These are phyloP conservation scores for Caloenas nicobarica DNA, from an alignment of 2,113 vertebrate species.

Conservation along the genomic window DNA sequence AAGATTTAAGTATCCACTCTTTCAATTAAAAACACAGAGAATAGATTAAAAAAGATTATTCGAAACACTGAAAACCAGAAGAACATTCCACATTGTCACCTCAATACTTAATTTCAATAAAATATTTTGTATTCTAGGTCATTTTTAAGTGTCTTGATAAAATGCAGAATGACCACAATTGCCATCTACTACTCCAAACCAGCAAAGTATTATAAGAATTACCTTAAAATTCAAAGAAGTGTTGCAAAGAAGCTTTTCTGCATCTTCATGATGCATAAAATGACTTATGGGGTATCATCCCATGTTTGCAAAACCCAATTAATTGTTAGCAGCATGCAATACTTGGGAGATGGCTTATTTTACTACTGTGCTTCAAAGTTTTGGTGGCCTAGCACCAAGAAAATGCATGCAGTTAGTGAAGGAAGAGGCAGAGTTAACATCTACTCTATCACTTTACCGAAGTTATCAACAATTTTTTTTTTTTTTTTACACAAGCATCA, in stretches of 20 bases:
- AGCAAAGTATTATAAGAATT: neutral
- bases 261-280: neutral
- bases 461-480: neutral
- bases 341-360: neutral
- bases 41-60: neutral
- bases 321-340: neutral
- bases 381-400: neutral
- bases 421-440: neutral
- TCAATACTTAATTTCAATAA: neutral
- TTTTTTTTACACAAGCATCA: rapidly evolving
- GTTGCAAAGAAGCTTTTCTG: neutral
- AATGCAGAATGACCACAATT: neutral
- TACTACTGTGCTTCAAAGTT: neutral
- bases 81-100: neutral
- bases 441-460: neutral
- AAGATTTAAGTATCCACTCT: neutral
- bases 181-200: neutral
- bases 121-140: neutral
- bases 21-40: neutral
- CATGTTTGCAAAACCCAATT: neutral
- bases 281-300: neutral
- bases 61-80: neutral
- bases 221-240: neutral
- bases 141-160: neutral
- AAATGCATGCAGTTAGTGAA: rapidly evolving